These are phyloP conservation scores for Dusona sp. DNA, from an alignment of 2,888 invertebrate genomes.

Conservation along the genomic window DNA sequence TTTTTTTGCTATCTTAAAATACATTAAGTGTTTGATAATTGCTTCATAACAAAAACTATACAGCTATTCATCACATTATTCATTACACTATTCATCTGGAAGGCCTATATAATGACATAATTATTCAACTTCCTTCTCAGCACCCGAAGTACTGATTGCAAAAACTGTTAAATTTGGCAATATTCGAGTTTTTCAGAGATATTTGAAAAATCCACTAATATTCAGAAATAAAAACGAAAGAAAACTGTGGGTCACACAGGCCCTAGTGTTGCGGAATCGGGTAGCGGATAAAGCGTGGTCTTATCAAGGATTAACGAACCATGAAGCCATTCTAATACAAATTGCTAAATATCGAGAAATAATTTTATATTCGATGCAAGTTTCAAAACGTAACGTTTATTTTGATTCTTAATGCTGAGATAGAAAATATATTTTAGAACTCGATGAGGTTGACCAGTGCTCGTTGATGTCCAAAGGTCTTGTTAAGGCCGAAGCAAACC, in stretches of 20 bases:
- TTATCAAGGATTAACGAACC: neutral
- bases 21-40: too few species aligned
- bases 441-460: conserved; percentile 32
- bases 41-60: too few species aligned
- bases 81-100: too few species aligned
- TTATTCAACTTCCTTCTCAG: neutral
- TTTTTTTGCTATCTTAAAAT: too few species aligned
- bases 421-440: conserved; percentile 17
- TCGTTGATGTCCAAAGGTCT: conserved; percentile 34
- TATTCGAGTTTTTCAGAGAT: neutral
- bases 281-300: neutral
- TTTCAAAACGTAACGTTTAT: neutral
- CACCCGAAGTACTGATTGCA: neutral
- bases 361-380: neutral
- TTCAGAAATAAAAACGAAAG: too few species aligned
- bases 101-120: too few species aligned
- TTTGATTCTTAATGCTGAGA: neutral
- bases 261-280: neutral
- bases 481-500: conserved; percentile 28
- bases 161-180: neutral
- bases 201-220: neutral
- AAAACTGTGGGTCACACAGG: too few species aligned
- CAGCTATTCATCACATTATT: too few species aligned
- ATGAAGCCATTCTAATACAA: neutral
- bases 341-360: neutral